Evolutionary conservation across 2,113 vertebrate genomes (phyloP), one percentile per base, ranked within the genome.

Genomic region (Vicugna pacos): DNA sequence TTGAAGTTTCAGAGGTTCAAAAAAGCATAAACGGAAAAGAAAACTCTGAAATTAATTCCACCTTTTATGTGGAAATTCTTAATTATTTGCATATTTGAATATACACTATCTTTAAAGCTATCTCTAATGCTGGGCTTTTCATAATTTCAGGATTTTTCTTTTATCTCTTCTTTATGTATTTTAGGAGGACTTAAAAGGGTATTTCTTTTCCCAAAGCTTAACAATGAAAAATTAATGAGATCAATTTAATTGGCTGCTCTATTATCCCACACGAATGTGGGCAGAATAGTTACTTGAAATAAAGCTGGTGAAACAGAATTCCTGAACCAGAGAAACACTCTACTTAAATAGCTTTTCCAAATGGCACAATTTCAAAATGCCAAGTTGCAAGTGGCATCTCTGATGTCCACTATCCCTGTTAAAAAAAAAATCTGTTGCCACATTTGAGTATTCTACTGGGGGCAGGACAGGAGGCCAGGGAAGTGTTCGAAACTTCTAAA

Each of bases 181-280:
- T 92, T 54, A 81, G 65, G 56, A 94, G 32, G 38, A 80, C 32
- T 86, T 95, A 58, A 30, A 86, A 81, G 85, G n/a, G 10, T 67
- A 38, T 81, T 69, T 93, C 42, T 93, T 72, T 84, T 67, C 12
- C 60, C 46, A 58, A 81, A 26, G n/a, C 19, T 56, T 90, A 85
- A 79, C 24, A 89, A 89, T 67, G 20, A 38, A 52, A 93, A 80
- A 79, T 92, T 50, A 95, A 85, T 80, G 65, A 85, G 46, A 93
- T 67, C 67, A 73, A 75, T 80, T n/a, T 52, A 95, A 58, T 48
- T 79, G 62, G 60, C 35, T 88, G 32, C 22, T 88, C 46, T 60
- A 85, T 96, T 80, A 73, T 75, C 67, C 48, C 32, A 84, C 38
- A 73, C 17, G 46, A 60, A 60, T 5, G 15, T 81, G 58, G 56